Evolutionary conservation across 1,140 invertebrate species (phyloP).

Genomic region (Drosophila yakuba): DNA sequence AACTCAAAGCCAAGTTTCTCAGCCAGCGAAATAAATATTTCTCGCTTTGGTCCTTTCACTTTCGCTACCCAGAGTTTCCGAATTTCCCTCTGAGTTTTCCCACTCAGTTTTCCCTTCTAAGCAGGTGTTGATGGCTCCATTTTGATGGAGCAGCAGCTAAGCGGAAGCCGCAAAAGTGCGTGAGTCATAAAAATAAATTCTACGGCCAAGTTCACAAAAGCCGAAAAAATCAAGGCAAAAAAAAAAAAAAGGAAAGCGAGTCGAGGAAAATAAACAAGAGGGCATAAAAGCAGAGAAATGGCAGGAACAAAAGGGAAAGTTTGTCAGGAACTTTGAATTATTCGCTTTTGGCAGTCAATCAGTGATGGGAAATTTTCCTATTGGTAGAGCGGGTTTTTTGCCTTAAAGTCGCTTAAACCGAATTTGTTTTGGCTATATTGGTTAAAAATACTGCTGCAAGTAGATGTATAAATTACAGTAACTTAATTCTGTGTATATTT

Average conservation of each 20-base stretch:
- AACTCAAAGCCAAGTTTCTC: conserved; percentile 67
- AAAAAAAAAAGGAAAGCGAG: neutral
- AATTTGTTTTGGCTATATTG: conserved; percentile 1
- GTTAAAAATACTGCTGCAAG: no score
- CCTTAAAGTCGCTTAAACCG: conserved; percentile 20
- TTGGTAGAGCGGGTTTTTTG: neutral
- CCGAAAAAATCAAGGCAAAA: conserved; percentile 1
- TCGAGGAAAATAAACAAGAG: conserved; percentile 27
- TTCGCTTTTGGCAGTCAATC: conserved; percentile 78
- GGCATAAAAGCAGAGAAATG: neutral
- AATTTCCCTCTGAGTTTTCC: neutral
- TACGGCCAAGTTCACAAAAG: conserved; percentile 12
- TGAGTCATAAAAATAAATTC: conserved; percentile 81
- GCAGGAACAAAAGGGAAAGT: conserved; percentile 43
- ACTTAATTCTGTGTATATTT: no score
- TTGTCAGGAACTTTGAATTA: conserved; percentile 66
- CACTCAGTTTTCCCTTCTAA: conserved; percentile 31
- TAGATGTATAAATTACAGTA: no score
- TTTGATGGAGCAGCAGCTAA: conserved; percentile 71
- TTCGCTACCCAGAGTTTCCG: conserved; percentile 2
- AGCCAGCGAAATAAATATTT: conserved; percentile 35
- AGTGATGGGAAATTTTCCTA: conserved; percentile 2
- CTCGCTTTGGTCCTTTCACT: conserved; percentile 41
- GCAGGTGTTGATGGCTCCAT: conserved; percentile 81
- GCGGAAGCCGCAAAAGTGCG: conserved; percentile 80